Conservation (phyloP, 2,888 invertebrate genomes). For the Actias luna region DNA sequence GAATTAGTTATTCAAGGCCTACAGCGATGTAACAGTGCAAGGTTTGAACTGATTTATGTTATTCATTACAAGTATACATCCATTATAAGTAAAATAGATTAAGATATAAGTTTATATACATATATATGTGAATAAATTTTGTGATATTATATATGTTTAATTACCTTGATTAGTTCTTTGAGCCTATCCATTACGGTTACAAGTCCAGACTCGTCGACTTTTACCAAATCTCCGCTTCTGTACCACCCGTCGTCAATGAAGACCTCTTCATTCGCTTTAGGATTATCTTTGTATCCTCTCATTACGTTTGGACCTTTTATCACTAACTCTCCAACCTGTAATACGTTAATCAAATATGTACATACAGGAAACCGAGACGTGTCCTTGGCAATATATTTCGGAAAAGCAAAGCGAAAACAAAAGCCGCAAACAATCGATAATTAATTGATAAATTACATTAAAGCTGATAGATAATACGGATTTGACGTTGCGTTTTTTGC, state of each 20-base stretch:
- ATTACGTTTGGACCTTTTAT: slow-evolving; percentile 90
- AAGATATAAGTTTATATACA: too few species aligned
- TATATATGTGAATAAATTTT: too few species aligned
- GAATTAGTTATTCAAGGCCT: too few species aligned
- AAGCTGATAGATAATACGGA: too few species aligned
- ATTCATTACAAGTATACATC: neutral
- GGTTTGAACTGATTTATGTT: neutral
- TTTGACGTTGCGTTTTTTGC: too few species aligned
- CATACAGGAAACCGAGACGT: slow-evolving; percentile 5
- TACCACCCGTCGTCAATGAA: slow-evolving; percentile 87
- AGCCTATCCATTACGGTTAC: slow-evolving; percentile 88
- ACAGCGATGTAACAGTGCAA: neutral
- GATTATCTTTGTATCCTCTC: slow-evolving; percentile 89
- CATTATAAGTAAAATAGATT: too few species aligned
- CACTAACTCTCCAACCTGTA: slow-evolving; percentile 87
- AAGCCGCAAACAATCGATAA: too few species aligned
- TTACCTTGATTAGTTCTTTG: slow-evolving; percentile 91
- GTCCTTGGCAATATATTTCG: too few species aligned
- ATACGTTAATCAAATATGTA: slow-evolving; percentile 13
- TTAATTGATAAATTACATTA: too few species aligned
- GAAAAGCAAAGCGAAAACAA: too few species aligned
- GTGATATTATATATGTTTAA: too few species aligned
- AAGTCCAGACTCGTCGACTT: slow-evolving; percentile 83
- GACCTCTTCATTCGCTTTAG: slow-evolving; percentile 85
- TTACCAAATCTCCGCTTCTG: slow-evolving; percentile 87